Evolutionary conservation across 2,113 vertebrate species (phyloP), one percentile per base, ranked within the genome.

Genomic region (Psephotus haematonotus): DNA sequence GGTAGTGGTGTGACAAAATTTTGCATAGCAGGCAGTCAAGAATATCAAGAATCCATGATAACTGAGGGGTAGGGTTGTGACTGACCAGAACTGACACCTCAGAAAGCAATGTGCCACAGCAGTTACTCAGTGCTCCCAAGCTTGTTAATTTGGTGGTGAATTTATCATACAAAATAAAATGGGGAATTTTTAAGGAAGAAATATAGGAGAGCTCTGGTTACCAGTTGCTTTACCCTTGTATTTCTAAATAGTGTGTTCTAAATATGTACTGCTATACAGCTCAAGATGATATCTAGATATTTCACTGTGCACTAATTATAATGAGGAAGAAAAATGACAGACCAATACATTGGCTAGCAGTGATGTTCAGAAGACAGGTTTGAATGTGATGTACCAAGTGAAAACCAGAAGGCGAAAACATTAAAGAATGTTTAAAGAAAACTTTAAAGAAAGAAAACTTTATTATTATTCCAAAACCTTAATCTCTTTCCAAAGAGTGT

Each of bases 111-210:
- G 4, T 11, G 20, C 1, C 7, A 35, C 47, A 31, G 22, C 8
- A 47, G 4, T 8, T 31, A 25, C 6, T 9, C 55, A 70, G 9
- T 3, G 8, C 17, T 70, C 52, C 20, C 4, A 31, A 24, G 4
- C 12, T 72, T 18, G 19, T 37, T 91, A 80, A 77, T 52, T 69
- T 33, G 13, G 29, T 62, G 33, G 16, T 72, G 85, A 86, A 70
- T 22, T 2, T 2, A 17, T 4, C 1, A 27, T 2, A 4, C 13
- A 41, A 81, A 86, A 23, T 39, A 16, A 84, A 87, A n/a, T 0
- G 0, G 9, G 49, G 22, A 43, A 16, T 69, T 83, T 82, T 60
- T 11, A 69, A 29, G 37, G 5, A 69, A 57, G 33, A 20, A 20
- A 28, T 52, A 15, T 1, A 44, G 52, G 14, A 74, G 11, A 82